phyloP scores from a whole-genome alignment of 2,888 invertebrate genomes.

The Phalera bucephala region DNA sequence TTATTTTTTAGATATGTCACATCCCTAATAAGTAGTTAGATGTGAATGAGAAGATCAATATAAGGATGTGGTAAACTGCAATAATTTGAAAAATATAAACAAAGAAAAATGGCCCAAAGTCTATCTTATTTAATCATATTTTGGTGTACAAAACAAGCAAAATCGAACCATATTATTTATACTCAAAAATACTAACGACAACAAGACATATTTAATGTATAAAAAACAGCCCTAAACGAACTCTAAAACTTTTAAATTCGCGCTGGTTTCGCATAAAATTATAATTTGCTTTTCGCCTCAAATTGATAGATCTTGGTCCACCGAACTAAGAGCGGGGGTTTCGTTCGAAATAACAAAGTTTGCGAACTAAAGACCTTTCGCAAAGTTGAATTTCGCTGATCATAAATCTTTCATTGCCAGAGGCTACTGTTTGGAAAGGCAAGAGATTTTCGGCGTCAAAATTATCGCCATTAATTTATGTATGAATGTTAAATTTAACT shows the following conservation, averaged over 20 bases:
- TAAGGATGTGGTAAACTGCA: no score
- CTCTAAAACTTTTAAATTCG: constrained; percentile 18
- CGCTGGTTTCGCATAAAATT: constrained; percentile 20
- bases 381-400: constrained; percentile 12
- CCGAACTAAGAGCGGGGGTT: constrained; percentile 25
- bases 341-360: constrained; percentile 15
- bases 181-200: no score
- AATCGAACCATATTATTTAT: no score
- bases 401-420: not conserved
- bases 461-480: not conserved
- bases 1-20: no score
- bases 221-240: constrained; percentile 17
- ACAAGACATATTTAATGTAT: no score
- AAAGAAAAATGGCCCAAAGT: no score
- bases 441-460: not conserved
- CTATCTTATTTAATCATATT: no score
- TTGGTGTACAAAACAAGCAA: no score
- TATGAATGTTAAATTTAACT: constrained; percentile 9
- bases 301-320: constrained; percentile 19
- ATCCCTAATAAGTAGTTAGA: no score
- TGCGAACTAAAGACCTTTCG: constrained; percentile 11
- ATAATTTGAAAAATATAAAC: no score
- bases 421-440: not conserved
- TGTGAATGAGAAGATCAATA: no score
- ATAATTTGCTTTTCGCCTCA: constrained; percentile 28